A percentile compares a stretch with the other conserved stretches of the same genome.
Conservation (phyloP, 2,797 vertebrate species). For the Typhlichthys eigenmanni region DNA sequence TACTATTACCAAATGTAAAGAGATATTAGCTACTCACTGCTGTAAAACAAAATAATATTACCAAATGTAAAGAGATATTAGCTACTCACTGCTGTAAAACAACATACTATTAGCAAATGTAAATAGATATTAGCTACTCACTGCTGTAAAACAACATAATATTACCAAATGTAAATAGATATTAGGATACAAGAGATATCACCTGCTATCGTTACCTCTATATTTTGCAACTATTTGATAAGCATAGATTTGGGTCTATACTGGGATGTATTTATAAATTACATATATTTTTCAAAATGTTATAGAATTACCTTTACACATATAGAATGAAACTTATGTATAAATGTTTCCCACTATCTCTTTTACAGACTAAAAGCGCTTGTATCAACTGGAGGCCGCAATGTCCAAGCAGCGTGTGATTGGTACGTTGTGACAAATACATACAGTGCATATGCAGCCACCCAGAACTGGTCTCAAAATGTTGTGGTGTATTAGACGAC, state of each 20-base stretch:
- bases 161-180: no score
- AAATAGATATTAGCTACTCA: no score
- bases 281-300: background rate
- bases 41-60: no score
- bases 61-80: no score
- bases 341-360: slow-evolving; percentile 4
- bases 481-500: slow-evolving; percentile 19
- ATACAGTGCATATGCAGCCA: slow-evolving; percentile 4
- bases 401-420: slow-evolving; percentile 94
- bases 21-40: no score
- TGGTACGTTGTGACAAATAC: slow-evolving; percentile 79
- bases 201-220: background rate
- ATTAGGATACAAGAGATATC: no score
- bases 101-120: no score
- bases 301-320: background rate
- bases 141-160: no score
- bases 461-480: background rate
- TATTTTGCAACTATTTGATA: background rate
- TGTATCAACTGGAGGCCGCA: slow-evolving; percentile 92
- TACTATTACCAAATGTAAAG: no score
- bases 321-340: background rate
- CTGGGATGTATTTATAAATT: no score
- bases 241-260: no score
- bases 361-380: slow-evolving; percentile 88
- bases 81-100: no score